phyloP scores from a whole-genome alignment of 1,140 invertebrate species.

The Ceratina australensis region DNA sequence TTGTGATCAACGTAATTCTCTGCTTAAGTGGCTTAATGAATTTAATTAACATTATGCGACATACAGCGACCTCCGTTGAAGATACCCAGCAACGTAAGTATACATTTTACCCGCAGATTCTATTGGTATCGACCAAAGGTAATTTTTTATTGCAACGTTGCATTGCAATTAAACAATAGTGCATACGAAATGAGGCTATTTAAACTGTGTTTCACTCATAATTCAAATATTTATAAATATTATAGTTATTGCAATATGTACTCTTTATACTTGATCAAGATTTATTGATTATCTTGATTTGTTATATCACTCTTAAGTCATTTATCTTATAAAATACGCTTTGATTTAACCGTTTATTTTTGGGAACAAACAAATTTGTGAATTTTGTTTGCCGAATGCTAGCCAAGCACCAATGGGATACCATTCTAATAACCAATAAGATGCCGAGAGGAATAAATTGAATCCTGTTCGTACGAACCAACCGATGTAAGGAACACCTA shows the following conservation, averaged over 20 bases:
- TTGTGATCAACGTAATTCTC: too few species aligned
- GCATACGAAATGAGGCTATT: not conserved
- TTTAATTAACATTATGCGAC: constrained; percentile 6
- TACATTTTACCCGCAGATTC: not conserved
- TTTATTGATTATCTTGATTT: not conserved
- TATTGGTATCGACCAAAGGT: constrained; percentile 10
- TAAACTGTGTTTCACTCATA: not conserved
- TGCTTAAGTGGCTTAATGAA: not conserved
- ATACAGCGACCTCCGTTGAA: constrained; percentile 2
- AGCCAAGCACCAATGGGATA: constrained; percentile 48
- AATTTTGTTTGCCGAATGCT: constrained; percentile 42
- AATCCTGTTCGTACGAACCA: constrained; percentile 16
- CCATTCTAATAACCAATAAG: constrained; percentile 30
- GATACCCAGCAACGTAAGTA: not conserved
- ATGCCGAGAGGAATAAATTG: constrained; percentile 1
- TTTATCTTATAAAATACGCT: not conserved
- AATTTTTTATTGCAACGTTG: not conserved
- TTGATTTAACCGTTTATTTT: not conserved
- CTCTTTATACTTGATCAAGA: too few species aligned
- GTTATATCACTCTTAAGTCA: too few species aligned
- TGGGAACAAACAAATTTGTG: constrained; percentile 14
- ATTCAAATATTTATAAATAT: not conserved
- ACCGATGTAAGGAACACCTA: constrained; percentile 60
- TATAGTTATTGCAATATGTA: too few species aligned
- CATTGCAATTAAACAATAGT: not conserved